Evolutionary conservation across 2,888 invertebrate genomes (phyloP).

Genomic region (Synanthedon vespiformis): DNA sequence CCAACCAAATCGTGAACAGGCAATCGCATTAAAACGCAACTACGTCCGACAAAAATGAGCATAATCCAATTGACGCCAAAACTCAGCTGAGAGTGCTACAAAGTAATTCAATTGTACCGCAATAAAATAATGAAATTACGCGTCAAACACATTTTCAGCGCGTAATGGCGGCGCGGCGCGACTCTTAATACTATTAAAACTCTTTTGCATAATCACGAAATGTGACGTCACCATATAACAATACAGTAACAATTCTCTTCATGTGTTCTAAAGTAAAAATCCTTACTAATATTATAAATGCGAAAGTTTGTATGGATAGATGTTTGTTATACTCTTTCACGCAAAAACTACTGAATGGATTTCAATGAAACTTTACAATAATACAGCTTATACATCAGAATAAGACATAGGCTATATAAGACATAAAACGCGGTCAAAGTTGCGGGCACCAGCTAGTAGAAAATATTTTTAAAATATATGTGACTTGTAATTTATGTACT

Average conservation of each 20-base stretch:
- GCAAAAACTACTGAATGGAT: too few relatives aligned
- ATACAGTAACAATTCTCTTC: background rate
- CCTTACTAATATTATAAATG: too few relatives aligned
- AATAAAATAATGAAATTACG: slow-evolving; percentile 58
- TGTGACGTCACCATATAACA: slow-evolving; percentile 12
- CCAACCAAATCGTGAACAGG: background rate
- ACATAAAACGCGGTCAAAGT: too few relatives aligned
- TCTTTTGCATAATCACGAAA: slow-evolving; percentile 54
- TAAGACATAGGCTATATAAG: too few relatives aligned
- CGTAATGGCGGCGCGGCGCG: slow-evolving; percentile 28
- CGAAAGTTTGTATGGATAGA: too few relatives aligned
- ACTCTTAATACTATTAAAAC: slow-evolving; percentile 45
- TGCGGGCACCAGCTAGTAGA: too few relatives aligned
- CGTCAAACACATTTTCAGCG: slow-evolving; percentile 56
- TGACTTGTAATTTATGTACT: too few relatives aligned
- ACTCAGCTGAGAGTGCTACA: slow-evolving; percentile 23
- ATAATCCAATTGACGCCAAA: slow-evolving; percentile 30
- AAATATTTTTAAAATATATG: too few relatives aligned
- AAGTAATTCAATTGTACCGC: slow-evolving; percentile 49
- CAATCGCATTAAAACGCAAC: slow-evolving; percentile 3
- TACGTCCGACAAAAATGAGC: slow-evolving; percentile 14
- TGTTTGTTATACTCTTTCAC: too few relatives aligned
- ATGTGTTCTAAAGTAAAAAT: too few relatives aligned
- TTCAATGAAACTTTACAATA: too few relatives aligned
- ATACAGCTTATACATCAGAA: too few relatives aligned